Evolutionary conservation across 1,140 invertebrate species (phyloP).

Genomic region (Penaeus chinensis): DNA sequence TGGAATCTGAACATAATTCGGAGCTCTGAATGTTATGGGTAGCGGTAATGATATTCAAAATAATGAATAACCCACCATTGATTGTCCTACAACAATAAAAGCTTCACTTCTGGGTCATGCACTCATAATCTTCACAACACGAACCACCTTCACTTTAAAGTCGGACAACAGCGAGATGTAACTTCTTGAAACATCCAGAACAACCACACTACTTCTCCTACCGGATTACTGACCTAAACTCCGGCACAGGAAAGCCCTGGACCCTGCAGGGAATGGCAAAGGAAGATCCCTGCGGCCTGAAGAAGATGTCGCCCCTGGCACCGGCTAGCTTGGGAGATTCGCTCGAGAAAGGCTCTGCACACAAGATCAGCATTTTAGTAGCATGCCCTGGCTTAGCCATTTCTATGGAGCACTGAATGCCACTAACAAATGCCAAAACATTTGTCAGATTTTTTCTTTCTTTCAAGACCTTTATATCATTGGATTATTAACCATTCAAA

Average conservation of each 20-base stretch:
- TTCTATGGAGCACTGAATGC: too few species aligned
- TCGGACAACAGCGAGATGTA: too few species aligned
- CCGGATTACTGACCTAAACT: conserved; percentile 42
- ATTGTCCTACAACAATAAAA: too few species aligned
- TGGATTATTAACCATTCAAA: neutral
- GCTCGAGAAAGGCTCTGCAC: conserved; percentile 57
- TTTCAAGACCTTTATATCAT: neutral
- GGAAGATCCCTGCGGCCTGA: neutral
- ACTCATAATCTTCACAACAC: too few species aligned
- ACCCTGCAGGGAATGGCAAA: conserved; percentile 73
- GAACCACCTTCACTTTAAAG: too few species aligned
- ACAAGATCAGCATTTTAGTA: neutral
- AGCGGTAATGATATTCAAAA: neutral
- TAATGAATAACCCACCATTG: too few species aligned
- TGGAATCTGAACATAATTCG: neutral
- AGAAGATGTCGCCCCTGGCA: conserved; percentile 51
- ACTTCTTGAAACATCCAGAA: too few species aligned
- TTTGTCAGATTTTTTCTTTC: too few species aligned
- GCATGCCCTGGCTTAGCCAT: too few species aligned
- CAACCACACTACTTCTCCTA: neutral
- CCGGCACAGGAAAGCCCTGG: conserved; percentile 49
- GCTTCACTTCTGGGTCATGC: too few species aligned
- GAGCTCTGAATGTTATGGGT: neutral
- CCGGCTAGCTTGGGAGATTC: conserved; percentile 46
- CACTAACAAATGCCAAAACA: too few species aligned